A percentile compares a stretch with the other conserved stretches of the same genome.
These are phyloP conservation scores for Leptocoma aspasia DNA, from an alignment of 2,113 vertebrate species.

Conservation along the genomic window DNA sequence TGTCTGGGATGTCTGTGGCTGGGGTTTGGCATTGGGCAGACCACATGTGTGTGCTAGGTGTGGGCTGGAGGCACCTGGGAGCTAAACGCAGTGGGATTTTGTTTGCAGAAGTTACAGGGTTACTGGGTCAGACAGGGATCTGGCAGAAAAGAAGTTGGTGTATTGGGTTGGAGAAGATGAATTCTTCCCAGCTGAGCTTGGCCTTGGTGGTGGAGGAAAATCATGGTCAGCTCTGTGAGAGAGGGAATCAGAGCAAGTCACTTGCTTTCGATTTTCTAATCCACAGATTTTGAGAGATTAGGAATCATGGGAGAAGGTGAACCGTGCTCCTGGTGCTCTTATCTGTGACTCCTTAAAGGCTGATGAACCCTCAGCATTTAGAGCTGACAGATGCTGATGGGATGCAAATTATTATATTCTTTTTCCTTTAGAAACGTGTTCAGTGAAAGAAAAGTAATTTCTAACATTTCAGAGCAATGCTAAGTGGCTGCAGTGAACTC, in stretches of 20 bases:
- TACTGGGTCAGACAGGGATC: background rate
- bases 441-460: background rate
- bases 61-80: background rate
- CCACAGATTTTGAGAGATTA: background rate
- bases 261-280: background rate
- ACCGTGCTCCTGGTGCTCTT: background rate
- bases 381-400: background rate
- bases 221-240: background rate
- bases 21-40: background rate
- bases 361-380: background rate
- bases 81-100: background rate
- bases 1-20: background rate
- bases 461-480: background rate
- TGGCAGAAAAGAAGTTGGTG: background rate
- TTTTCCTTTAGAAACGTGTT: background rate
- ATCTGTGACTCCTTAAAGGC: background rate
- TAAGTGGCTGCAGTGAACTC: background rate
- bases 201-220: fast-evolving
- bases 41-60: background rate
- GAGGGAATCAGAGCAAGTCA: background rate
- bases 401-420: background rate
- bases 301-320: background rate
- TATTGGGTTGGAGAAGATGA: background rate
- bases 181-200: background rate
- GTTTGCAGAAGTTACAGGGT: background rate